Evolutionary conservation across 2,888 invertebrate species (phyloP).

Genomic region (Rhagophthalmus giganteus): DNA sequence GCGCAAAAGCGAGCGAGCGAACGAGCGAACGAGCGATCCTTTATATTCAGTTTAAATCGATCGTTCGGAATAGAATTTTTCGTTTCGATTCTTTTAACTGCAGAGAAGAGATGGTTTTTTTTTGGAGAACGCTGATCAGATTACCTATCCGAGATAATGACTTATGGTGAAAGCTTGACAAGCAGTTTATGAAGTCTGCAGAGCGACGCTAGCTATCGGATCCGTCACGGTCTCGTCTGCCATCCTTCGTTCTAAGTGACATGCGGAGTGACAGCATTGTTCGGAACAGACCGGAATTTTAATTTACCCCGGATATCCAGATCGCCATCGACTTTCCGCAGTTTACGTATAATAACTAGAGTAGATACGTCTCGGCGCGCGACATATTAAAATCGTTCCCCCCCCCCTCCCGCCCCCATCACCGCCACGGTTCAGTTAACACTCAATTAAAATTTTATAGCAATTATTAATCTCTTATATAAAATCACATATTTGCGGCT

Average conservation of each 20-base stretch:
- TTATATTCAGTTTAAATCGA: too few species aligned
- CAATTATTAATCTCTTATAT: conserved; percentile 29
- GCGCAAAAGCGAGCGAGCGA: too few species aligned
- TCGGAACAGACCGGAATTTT: conserved; percentile 52
- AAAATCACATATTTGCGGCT: conserved; percentile 28
- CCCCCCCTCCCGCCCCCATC: too few species aligned
- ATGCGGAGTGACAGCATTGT: conserved; percentile 53
- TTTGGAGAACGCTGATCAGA: conserved; percentile 27
- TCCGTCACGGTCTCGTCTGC: conserved; percentile 49
- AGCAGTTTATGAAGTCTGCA: conserved; percentile 35
- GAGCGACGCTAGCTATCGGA: conserved; percentile 37
- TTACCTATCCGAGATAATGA: conserved; percentile 29
- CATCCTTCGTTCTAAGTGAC: conserved; percentile 54
- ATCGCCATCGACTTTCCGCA: conserved; percentile 34
- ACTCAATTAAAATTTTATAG: conserved; percentile 26
- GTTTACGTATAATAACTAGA: conserved; percentile 2
- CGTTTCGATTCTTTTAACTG: conserved; percentile 12
- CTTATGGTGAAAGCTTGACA: conserved; percentile 32
- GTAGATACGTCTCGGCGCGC: not conserved
- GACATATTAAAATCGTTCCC: too few species aligned
- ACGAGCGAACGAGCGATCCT: too few species aligned
- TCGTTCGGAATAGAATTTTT: too few species aligned
- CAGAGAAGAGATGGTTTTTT: too few species aligned
- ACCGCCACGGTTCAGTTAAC: conserved; percentile 15
- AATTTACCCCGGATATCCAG: conserved; percentile 46